Base-by-base conservation (phyloP, 1,140 invertebrate genomes). In the Andrena cerasifolii region DNA sequence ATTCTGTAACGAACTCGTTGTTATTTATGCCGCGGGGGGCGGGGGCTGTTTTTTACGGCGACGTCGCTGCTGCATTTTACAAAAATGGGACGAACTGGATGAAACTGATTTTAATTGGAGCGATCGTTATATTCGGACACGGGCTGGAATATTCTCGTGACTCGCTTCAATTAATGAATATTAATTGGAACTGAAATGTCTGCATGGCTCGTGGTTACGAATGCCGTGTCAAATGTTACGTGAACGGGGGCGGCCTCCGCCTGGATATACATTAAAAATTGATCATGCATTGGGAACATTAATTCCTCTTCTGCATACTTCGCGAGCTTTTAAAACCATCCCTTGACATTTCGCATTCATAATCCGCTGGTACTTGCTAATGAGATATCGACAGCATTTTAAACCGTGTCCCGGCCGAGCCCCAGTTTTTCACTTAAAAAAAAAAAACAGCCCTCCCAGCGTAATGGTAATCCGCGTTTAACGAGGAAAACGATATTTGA, bases 391-490 rank as follows among this genome's bases (percentile, higher is more conserved):
- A 12, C 33, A 24, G 8, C 5, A n/a, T 56, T 36, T 5, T 40
- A 3, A 45, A 31, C 5, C 3, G 1, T 31, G 33, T 43, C 40
- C 18, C 40, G 26, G 47, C 18, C 36, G 36, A 10, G 2, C 31
- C 5, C n/a, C n/a, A n/a, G n/a, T n/a, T n/a, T n/a, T n/a, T n/a
- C n/a, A n/a, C n/a, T n/a, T n/a, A n/a, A n/a, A n/a, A n/a, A n/a
- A n/a, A 16, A 21, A 28, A 45, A 33, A 58, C 12, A 36, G 4
- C 18, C 10, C 6, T 16, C 8, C 16, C 6, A 45, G 3, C 2
- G 12, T 66, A 56, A 66, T 47, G 40, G 28, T 58, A 49, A 68
- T 75, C 31, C 53, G 31, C 67, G n/a, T 75, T 68, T 58, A 67
- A 75, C 18, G 28, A 56, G 16, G 7, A 43, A 16, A 75, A 16